These are phyloP conservation scores for Nasonovia ribisnigri DNA, from an alignment of 2,888 invertebrate species.

Conservation along the genomic window DNA sequence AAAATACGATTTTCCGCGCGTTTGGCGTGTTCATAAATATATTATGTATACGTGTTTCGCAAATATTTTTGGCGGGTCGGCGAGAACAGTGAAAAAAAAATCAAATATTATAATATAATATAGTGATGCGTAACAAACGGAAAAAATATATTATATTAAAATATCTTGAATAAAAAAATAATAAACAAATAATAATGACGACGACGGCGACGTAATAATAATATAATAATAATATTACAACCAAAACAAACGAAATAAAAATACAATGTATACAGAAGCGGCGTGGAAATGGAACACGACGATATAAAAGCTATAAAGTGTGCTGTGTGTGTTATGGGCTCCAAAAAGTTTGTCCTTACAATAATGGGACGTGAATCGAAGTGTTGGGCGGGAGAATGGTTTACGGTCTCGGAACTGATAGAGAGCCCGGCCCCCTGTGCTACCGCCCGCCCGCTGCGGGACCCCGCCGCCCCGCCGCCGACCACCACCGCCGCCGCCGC, in stretches of 20 bases:
- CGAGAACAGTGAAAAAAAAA: conserved; percentile 15
- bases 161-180: neutral
- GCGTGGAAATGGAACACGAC: conserved; percentile 18
- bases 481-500: conserved; percentile 27
- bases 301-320: conserved; percentile 63
- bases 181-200: conserved; percentile 15
- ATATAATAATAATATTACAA: conserved; percentile 14
- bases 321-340: conserved; percentile 54
- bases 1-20: conserved; percentile 33
- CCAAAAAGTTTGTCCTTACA: conserved; percentile 66
- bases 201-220: neutral
- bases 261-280: neutral
- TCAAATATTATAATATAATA: neutral
- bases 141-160: conserved; percentile 2
- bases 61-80: conserved; percentile 19
- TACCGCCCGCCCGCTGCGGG: conserved; percentile 50
- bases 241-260: neutral
- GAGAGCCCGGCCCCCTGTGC: conserved; percentile 65
- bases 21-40: neutral
- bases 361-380: conserved; percentile 67
- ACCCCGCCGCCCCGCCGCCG: neutral
- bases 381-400: conserved; percentile 67
- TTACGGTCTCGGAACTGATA: conserved; percentile 67
- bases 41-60: too few relatives aligned
- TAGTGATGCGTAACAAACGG: neutral